Conservation (phyloP, 92 coral and sea anemone genomes). For the Bergia sp. region DNA sequence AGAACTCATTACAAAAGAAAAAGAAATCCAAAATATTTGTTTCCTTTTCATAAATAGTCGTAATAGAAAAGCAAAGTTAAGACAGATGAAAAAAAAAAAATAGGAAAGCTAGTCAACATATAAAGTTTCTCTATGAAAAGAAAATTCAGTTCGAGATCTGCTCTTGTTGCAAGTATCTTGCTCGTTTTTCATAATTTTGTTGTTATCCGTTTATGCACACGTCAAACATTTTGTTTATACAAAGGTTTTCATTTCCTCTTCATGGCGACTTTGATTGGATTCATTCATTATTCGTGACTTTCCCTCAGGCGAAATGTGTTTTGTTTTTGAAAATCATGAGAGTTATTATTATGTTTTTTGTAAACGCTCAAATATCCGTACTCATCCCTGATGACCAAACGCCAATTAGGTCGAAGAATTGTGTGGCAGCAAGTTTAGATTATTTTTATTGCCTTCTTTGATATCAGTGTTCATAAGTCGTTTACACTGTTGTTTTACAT, state of each 20-base stretch:
- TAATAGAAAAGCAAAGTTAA: no score
- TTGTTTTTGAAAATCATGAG: not conserved
- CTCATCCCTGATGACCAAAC: not conserved
- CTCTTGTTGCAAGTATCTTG: not conserved
- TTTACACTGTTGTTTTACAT: conserved; percentile 12
- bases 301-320: not conserved
- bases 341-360: not conserved
- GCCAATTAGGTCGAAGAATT: not conserved
- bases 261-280: conserved; percentile 4
- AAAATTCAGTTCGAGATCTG: not conserved
- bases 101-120: not conserved
- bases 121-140: no score
- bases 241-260: not conserved
- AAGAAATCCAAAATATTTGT: no score
- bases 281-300: conserved; percentile 21
- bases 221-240: not conserved
- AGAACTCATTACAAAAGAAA: no score
- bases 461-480: not conserved
- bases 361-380: not conserved
- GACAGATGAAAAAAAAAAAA: no score
- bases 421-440: not conserved
- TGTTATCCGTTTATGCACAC: not conserved
- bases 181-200: not conserved
- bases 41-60: no score
- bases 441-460: not conserved